These are phyloP conservation scores for Fabriciana adippe DNA, from an alignment of 2,888 invertebrate species.

Conservation along the genomic window DNA sequence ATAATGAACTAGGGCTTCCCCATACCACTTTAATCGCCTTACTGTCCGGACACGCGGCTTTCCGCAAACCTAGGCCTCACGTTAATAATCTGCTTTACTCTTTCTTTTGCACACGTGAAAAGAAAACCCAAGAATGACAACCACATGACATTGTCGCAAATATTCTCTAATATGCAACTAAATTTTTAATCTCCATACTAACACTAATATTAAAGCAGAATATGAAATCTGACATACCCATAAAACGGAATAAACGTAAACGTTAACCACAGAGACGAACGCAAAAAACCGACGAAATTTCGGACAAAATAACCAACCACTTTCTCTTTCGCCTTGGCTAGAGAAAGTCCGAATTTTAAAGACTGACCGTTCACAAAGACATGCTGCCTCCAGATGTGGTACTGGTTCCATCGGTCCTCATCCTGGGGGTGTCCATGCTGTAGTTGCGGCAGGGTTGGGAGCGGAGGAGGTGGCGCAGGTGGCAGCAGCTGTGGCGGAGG, in stretches of 20 bases:
- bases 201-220: neutral
- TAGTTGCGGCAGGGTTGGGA: conserved; percentile 85
- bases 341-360: conserved; percentile 38
- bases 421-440: conserved; percentile 84
- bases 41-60: conserved; percentile 25
- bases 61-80: conserved; percentile 24
- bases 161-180: neutral
- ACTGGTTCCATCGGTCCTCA: conserved; percentile 87
- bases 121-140: conserved; percentile 11
- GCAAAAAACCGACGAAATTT: conserved; percentile 62
- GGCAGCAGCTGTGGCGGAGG: conserved; percentile 85
- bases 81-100: conserved; percentile 25
- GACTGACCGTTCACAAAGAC: conserved; percentile 90
- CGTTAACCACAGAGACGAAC: conserved; percentile 20
- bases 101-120: conserved; percentile 22
- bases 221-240: neutral
- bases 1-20: conserved; percentile 32
- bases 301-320: conserved; percentile 61
- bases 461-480: conserved; percentile 82
- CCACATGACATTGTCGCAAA: neutral
- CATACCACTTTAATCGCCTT: conserved; percentile 31
- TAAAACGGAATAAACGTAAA: neutral
- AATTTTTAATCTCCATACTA: neutral
- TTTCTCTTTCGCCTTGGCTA: conserved; percentile 67
- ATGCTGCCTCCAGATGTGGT: conserved; percentile 91